Conservation (phyloP, 2,888 invertebrate species). For the Hermaeophaga mercurialis region DNA sequence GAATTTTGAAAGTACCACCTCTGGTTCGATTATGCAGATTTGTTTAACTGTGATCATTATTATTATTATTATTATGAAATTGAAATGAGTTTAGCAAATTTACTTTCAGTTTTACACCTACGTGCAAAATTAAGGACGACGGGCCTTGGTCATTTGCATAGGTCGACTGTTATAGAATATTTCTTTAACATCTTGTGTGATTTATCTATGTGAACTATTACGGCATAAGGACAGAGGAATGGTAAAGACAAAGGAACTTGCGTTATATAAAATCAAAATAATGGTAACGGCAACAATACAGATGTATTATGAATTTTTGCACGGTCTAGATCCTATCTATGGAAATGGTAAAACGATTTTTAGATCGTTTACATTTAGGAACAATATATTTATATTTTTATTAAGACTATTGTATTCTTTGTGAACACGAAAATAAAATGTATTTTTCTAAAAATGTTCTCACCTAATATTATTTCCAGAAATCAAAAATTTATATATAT, state of each 20-base stretch:
- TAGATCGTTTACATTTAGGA: too few species aligned
- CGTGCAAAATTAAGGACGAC: conserved; percentile 41
- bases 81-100: conserved; percentile 31
- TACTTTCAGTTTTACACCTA: conserved; percentile 46
- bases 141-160: conserved; percentile 31
- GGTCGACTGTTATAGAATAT: conserved; percentile 14
- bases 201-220: conserved; percentile 13
- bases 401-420: too few species aligned
- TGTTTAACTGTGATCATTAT: conserved; percentile 12
- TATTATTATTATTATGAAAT: conserved; percentile 30
- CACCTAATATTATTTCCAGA: too few species aligned
- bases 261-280: background rate
- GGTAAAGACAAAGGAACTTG: conserved; percentile 1
- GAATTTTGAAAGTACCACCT: conserved; percentile 11
- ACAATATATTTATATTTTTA: too few species aligned
- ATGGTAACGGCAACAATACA: background rate
- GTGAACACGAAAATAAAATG: too few species aligned
- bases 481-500: too few species aligned
- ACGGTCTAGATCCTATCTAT: too few species aligned
- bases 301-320: too few species aligned
- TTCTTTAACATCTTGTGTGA: conserved; percentile 14
- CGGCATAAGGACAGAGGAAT: background rate
- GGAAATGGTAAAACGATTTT: too few species aligned
- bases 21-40: conserved; percentile 1
- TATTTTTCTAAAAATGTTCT: too few species aligned